Percentiles rank a stretch among this genome's conserved stretches.
phyloP scores from a whole-genome alignment of 2,113 vertebrate species.

The Phrynosoma platyrhinos region DNA sequence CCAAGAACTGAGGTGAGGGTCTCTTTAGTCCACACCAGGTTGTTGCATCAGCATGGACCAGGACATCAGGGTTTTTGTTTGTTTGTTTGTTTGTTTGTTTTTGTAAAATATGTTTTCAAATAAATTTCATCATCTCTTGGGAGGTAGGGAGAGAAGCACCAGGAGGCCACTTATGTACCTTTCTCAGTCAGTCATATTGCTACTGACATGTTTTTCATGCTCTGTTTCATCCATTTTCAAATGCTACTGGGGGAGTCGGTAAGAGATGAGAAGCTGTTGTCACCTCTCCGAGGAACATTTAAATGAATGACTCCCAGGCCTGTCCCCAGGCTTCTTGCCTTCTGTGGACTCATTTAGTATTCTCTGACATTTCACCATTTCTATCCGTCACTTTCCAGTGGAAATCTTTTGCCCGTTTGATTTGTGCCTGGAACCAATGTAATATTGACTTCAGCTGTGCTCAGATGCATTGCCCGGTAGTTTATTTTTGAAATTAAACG shows the following conservation, averaged over 20 bases:
- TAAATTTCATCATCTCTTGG: no score
- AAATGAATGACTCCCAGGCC: conserved; percentile 15
- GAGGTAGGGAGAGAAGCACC: no score
- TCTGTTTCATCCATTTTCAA: conserved; percentile 3
- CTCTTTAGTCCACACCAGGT: neutral
- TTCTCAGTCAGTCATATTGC: neutral
- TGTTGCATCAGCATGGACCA: no score
- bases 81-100: no score
- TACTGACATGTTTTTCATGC: conserved; percentile 1
- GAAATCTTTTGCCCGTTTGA: neutral
- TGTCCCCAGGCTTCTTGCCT: neutral
- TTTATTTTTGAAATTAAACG: neutral
- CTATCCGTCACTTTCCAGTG: neutral
- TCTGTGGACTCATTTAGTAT: neutral
- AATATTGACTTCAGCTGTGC: neutral
- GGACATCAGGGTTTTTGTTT: no score
- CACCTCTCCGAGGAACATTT: neutral
- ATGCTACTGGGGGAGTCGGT: neutral
- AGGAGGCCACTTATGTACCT: neutral
- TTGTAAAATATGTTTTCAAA: no score
- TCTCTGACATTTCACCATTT: conserved; percentile 8
- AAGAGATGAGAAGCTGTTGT: neutral
- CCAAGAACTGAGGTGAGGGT: no score
- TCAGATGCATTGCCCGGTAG: neutral
- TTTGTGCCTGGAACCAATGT: conserved; percentile 9